Evolutionary conservation across 2,113 vertebrate genomes (phyloP).

Genomic region (Chaetorhynchus papuensis): DNA sequence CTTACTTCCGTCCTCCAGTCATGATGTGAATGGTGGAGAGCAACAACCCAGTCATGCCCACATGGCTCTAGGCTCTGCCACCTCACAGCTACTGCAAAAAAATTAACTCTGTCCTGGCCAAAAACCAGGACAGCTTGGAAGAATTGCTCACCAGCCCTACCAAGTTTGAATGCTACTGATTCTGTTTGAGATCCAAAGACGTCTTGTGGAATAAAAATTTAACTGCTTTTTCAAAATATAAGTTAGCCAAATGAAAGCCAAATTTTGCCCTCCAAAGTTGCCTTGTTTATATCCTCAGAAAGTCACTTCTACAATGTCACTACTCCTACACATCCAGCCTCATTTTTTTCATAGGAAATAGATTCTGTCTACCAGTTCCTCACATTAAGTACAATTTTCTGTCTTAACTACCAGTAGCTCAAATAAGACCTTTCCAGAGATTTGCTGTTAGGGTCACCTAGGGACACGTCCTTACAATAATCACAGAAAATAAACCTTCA

Average conservation of each 20-base stretch:
- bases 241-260: not conserved
- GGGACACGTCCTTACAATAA: not conserved
- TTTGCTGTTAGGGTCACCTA: not conserved
- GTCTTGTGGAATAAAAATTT: not conserved
- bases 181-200: not conserved
- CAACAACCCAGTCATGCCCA: not conserved
- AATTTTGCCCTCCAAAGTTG: not conserved
- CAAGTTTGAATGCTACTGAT: not conserved
- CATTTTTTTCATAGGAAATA: not conserved
- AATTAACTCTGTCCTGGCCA: too few species aligned
- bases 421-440: not conserved
- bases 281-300: not conserved
- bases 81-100: not conserved
- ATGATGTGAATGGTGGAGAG: accelerated
- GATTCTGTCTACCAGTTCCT: not conserved
- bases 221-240: not conserved
- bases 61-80: not conserved
- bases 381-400: not conserved
- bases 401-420: not conserved
- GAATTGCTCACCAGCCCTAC: not conserved
- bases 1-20: accelerated
- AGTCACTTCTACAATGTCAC: not conserved
- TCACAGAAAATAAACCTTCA: not conserved
- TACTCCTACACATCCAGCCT: not conserved
- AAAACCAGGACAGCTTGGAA: not conserved